Base-by-base conservation (phyloP, 2,113 vertebrate genomes). In the Glaucidium brasilianum region DNA sequence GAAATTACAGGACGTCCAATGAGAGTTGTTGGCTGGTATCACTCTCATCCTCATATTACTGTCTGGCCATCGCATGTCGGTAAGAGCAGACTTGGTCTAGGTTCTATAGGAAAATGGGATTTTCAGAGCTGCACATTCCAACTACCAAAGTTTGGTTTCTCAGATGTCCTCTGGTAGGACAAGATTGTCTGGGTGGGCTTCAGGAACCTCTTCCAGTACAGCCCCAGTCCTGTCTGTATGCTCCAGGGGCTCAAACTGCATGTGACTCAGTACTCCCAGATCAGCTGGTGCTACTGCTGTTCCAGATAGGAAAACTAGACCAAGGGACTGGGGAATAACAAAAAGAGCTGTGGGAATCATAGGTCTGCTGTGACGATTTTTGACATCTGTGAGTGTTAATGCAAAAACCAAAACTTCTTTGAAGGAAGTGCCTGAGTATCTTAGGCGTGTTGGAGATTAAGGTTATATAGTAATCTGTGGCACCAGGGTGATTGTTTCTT, bases 21-120 rank as follows among this genome's bases (percentile, higher is more conserved):
- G 99, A 98, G 99, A 88, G 99, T 99, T 45, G 99, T 99, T 50
- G 99, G 99, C 94, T 99, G 99, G 99, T 99, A 99, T 92, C 99
- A 99, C 95, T 99, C 99, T 43, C 99, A 99, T 85, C 99, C 99
- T 29, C 99, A 99, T 84, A 99, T 99, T 92, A 99, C 99, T 3
- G 99, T 99, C 41, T 99, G 99, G 99, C 99, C 99, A 0, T 99
- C 99, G 0, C 99, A 99, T 53, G 99, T 99, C 0, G 99, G 99
- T 99, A 96, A 98, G 98, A 97, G 53, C 69, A 34, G 26, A 43
- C 20, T 85, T 27, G 74, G n/a, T 60, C 43, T 75, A 43, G 14
- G 22, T 37, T 53, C 52, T 26, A 0, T 63, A 18, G 16, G 22
- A 20, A 45, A 53, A 4, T 19, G 71, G 64, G 3, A 19, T 74